Base-by-base conservation (phyloP, 2,797 vertebrate genomes). In the Schizothorax lantsangensis region DNA sequence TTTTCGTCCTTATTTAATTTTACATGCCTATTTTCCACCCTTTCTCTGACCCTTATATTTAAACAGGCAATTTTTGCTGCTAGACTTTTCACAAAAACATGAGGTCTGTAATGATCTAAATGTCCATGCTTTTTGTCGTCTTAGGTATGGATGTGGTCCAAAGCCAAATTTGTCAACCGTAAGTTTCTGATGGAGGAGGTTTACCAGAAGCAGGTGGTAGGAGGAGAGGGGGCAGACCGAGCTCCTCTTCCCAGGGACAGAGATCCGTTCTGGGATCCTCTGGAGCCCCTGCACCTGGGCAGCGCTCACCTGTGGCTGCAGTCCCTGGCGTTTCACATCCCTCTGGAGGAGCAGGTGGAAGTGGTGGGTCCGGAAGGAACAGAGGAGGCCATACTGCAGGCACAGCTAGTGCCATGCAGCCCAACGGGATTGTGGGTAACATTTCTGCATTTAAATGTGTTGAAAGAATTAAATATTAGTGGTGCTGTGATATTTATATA, bases 141-240 rank as follows among this genome's bases (percentile, higher is more conserved):
- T 23, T 88, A 98, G 97, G 97, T 97, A 0, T 98, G 97, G 97
- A 91, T 97, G 33, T 97, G 97, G 97, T 97, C 97, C 79, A 97
- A 97, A 92, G 93, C 94, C 74, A 98, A 97, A 93, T 97, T 98
- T 88, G 94, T 97, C 68, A 97, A 97, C 85, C 96, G 97, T 71
- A 98, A 98, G 90, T 97, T 96, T 92, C 94, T 97, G 62, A 98
- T 97, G 96, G 97, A 97, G 87, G 97, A 98, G 66, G 86, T 96
- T 45, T 97, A 97, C 91, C 96, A 96, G 94, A 93, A 84, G 86
- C 95, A 96, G 85, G 90, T 81, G 88, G 84, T 77, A 74, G 90
- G 75, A 0, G 86, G 86, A 23, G 94, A 95, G 64, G 94, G 92
- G 6, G 54, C 83, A 14, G 89, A 91, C 21, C 73, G 87, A 30